Base-by-base conservation (phyloP, 2,797 vertebrate species). In the Scyliorhinus canicula region DNA sequence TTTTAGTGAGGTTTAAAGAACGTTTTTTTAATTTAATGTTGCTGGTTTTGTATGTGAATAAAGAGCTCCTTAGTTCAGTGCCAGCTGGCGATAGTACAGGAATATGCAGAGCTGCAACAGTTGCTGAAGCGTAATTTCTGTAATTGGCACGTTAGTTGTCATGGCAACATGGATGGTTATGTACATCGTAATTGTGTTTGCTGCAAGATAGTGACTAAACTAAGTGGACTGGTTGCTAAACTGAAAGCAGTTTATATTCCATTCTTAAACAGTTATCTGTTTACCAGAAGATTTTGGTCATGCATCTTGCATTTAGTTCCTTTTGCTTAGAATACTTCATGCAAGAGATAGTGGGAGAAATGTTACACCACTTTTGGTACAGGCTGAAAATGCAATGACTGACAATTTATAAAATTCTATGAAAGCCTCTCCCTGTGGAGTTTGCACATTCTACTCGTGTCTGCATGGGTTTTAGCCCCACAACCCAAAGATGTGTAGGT, bases 111-210 rank as follows among this genome's bases (percentile, higher is more conserved):
- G 16, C 14, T 93, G 44, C 67, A 93, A 67, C 90, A 93, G 47
- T 93, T 67, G 63, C 91, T 93, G 90, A 93, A 93, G 57, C 60
- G 67, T 93, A 19, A 63, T 93, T 88, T 93, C 60, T 52, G 65
- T 74, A 74, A 71, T 93, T 69, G 47, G 47, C 71, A 24, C 12
- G 74, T 31, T 52, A 31, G 28, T 71, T 93, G 65, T 69, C 93
- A 93, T 93, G 47, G 47, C 47, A 40, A 9, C 35, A 5, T 93
- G 93, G 24, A 14, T 93, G 67, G 31, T n/a, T 93, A 93, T 71
- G 11, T 93, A 93, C 12, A 52, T 28, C 85, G 28, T 4, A 44
- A 47, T 50, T 2, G n/a, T 35, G 31, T 93, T 71, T 93, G 35
- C 44, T 50, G 44, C 67, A 19, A 71, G 67, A 40, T 16, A 4